phyloP scores from a whole-genome alignment of 2,113 vertebrate species.

The Actenoides lindsayi region DNA sequence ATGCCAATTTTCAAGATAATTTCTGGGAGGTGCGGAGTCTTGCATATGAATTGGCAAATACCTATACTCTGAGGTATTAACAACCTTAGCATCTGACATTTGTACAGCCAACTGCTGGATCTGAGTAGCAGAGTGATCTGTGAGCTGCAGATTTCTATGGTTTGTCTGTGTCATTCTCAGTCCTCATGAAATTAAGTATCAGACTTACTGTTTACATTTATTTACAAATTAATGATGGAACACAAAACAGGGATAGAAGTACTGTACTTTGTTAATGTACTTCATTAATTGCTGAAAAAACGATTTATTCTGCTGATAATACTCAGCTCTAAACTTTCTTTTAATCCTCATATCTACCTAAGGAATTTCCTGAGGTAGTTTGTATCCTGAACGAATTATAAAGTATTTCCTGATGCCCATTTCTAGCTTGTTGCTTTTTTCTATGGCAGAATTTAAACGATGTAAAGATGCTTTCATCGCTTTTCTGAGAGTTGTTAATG shows the following conservation, averaged over 20 bases:
- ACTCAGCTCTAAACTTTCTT: neutral
- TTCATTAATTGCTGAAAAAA: neutral
- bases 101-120: neutral
- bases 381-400: neutral
- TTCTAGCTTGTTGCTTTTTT: neutral
- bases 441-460: neutral
- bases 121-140: neutral
- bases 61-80: neutral
- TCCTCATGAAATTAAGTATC: neutral
- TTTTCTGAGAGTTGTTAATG: neutral
- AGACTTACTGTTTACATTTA: neutral
- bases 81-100: neutral
- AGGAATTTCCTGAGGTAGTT: neutral
- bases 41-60: neutral
- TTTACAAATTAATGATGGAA: neutral
- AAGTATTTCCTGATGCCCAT: neutral
- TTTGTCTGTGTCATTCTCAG: fast-evolving
- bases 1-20: neutral
- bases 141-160: neutral
- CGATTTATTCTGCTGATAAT: neutral
- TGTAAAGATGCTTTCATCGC: neutral
- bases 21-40: neutral
- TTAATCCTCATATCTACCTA: neutral
- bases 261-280: neutral
- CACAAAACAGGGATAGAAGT: neutral